Evolutionary conservation across 2,113 vertebrate species (phyloP).

Genomic region (Psittacula cyanocephala): DNA sequence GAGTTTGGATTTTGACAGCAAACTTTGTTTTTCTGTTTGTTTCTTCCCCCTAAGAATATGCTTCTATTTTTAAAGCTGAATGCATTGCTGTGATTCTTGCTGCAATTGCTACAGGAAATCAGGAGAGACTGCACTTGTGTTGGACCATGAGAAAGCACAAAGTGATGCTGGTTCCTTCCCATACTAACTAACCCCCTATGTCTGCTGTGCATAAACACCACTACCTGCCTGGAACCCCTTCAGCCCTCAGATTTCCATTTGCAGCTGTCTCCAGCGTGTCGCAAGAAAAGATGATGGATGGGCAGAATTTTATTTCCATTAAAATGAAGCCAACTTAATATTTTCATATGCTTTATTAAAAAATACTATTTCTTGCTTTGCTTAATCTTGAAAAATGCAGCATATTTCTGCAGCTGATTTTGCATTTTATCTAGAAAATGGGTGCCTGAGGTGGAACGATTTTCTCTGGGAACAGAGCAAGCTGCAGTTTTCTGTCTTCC

Average conservation of each 20-base stretch:
- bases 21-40: not conserved
- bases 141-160: not conserved
- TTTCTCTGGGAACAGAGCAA: not conserved
- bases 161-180: not conserved
- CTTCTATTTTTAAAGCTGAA: constrained; percentile 2
- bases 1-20: not conserved
- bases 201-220: not conserved
- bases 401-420: constrained; percentile 34
- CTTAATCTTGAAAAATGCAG: constrained; percentile 35
- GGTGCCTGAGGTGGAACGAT: not conserved
- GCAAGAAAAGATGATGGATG: constrained; percentile 29
- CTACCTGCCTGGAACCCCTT: not conserved
- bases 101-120: constrained; percentile 19
- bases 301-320: constrained; percentile 27
- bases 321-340: constrained; percentile 8
- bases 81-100: not conserved
- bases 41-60: not conserved
- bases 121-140: constrained; percentile 30
- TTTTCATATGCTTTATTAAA: constrained; percentile 45
- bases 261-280: not conserved
- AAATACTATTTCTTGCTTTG: constrained; percentile 8
- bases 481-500: not conserved
- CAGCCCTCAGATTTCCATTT: not conserved
- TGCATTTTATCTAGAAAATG: constrained; percentile 4
- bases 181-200: not conserved